phyloP scores from a whole-genome alignment of 2,888 invertebrate species.

The Leptinotarsa juncta region DNA sequence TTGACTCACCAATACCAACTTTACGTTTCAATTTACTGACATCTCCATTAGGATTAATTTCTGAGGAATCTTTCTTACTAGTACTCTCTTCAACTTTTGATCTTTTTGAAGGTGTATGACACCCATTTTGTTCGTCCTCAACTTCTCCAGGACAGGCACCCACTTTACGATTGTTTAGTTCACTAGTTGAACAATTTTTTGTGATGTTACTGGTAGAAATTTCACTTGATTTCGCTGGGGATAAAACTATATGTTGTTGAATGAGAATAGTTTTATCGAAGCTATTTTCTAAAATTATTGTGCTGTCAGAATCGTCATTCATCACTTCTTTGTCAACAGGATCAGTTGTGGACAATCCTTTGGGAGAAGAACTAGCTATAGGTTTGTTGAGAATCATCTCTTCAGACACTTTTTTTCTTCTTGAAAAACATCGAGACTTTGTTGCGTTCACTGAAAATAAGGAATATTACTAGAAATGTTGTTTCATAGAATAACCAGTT shows the following conservation, averaged over 20 bases:
- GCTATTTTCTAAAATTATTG: neutral
- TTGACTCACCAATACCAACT: too few species aligned
- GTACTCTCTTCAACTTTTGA: too few species aligned
- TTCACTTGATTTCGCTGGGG: neutral
- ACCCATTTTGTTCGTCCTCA: too few species aligned
- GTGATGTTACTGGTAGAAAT: too few species aligned
- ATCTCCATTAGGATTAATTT: too few species aligned
- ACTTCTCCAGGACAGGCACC: too few species aligned
- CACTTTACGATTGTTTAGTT: too few species aligned
- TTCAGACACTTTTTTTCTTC: neutral
- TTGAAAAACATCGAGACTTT: neutral
- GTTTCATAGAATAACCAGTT: too few species aligned
- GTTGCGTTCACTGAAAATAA: neutral
- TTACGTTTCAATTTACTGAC: too few species aligned
- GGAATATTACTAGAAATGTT: neutral
- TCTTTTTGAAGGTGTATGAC: too few species aligned
- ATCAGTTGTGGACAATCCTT: neutral
- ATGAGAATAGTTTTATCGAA: neutral
- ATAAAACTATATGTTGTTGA: neutral
- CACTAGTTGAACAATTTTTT: too few species aligned
- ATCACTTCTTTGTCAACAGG: neutral
- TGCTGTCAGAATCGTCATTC: neutral
- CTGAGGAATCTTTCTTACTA: too few species aligned
- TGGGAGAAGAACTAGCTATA: neutral
- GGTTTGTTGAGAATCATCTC: neutral